phyloP scores from a whole-genome alignment of 2,797 vertebrate species.

The Acrossocheilus fasciatus region DNA sequence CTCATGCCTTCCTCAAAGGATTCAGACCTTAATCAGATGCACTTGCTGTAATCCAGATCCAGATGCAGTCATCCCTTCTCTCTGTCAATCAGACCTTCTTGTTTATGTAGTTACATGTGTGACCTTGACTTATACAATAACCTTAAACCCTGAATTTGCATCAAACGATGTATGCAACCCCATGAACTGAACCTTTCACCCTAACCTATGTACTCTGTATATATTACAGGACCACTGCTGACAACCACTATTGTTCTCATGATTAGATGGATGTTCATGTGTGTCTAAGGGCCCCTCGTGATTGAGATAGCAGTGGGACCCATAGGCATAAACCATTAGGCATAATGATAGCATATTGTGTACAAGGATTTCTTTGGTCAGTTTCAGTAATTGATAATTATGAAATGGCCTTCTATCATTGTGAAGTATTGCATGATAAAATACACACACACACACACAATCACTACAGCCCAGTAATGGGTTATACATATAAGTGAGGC shows the following conservation, averaged over 20 bases:
- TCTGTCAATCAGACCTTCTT: slow-evolving; percentile 24
- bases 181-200: slow-evolving; percentile 31
- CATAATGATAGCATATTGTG: slow-evolving; percentile 28
- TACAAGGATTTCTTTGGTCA: slow-evolving; percentile 21
- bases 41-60: slow-evolving; percentile 26
- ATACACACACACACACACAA: background rate
- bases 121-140: slow-evolving; percentile 4
- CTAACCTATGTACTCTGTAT: slow-evolving; percentile 20
- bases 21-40: slow-evolving; percentile 20
- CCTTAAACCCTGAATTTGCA: slow-evolving; percentile 29
- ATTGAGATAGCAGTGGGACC: slow-evolving; percentile 1
- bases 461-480: background rate
- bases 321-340: background rate
- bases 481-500: background rate
- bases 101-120: slow-evolving; percentile 28
- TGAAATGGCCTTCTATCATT: slow-evolving; percentile 13
- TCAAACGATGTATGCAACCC: background rate
- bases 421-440: background rate
- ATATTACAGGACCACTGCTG: slow-evolving; percentile 29
- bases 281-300: background rate
- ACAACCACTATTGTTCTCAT: slow-evolving; percentile 17
- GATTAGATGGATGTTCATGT: slow-evolving; percentile 22
- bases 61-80: slow-evolving; percentile 14
- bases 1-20: slow-evolving; percentile 24
- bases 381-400: slow-evolving; percentile 17